These are phyloP conservation scores for Drosophila micromelanica DNA, from an alignment of 1,140 invertebrate species.

Conservation along the genomic window DNA sequence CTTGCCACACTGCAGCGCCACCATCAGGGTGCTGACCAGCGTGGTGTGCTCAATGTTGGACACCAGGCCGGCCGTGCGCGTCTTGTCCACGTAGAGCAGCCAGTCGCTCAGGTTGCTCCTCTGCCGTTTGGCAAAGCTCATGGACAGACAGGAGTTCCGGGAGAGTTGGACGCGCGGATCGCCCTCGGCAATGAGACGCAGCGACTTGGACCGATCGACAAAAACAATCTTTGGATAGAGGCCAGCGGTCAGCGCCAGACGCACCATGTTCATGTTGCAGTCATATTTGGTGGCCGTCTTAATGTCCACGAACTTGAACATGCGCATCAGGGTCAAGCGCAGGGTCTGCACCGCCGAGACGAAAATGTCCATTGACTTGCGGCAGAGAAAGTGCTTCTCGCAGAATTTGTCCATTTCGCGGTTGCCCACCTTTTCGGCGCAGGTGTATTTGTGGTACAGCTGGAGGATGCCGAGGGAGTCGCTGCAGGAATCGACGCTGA, in stretches of 20 bases:
- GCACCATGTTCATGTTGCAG: slow-evolving; percentile 95
- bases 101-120: slow-evolving; percentile 21
- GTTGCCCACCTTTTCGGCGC: neutral
- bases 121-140: neutral
- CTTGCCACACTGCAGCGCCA: slow-evolving; percentile 48
- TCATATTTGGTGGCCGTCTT: slow-evolving; percentile 12
- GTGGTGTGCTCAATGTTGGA: slow-evolving; percentile 44
- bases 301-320: slow-evolving; percentile 19
- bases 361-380: slow-evolving; percentile 67
- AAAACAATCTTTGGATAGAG: slow-evolving; percentile 93
- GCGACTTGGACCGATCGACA: slow-evolving; percentile 8
- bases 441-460: slow-evolving; percentile 50
- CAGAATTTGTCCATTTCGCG: slow-evolving; percentile 35
- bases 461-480: slow-evolving; percentile 95
- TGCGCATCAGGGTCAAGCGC: slow-evolving; percentile 37
- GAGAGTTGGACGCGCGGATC: slow-evolving; percentile 44
- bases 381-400: slow-evolving; percentile 45
- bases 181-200: slow-evolving; percentile 27
- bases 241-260: slow-evolving; percentile 93
- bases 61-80: neutral
- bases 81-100: slow-evolving; percentile 55
- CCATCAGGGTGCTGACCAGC: slow-evolving; percentile 41
- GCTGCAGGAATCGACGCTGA: slow-evolving; percentile 88
- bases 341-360: slow-evolving; percentile 56
- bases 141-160: slow-evolving; percentile 33